These are phyloP conservation scores for Camelus bactrianus DNA, from an alignment of 2,113 vertebrate species.

Conservation along the genomic window DNA sequence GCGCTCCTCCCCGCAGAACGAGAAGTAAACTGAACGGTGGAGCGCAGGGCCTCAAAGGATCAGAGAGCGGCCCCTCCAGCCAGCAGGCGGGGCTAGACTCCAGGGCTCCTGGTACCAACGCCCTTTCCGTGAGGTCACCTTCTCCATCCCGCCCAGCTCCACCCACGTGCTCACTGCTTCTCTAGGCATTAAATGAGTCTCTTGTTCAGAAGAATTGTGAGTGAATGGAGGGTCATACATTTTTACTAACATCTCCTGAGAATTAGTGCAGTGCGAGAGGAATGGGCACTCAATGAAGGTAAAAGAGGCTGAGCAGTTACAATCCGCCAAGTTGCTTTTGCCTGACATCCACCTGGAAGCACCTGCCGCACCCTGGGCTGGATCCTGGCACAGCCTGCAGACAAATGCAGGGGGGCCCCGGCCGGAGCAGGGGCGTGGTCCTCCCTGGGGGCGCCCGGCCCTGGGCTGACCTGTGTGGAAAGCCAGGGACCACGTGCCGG, in stretches of 20 bases:
- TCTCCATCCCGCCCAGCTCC: accelerated
- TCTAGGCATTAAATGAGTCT: accelerated
- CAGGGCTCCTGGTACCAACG: not conserved
- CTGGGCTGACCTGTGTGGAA: accelerated
- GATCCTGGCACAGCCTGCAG: not conserved
- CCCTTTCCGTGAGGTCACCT: accelerated
- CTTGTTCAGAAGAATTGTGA: no score
- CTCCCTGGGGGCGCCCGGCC: accelerated
- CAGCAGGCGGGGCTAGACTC: accelerated
- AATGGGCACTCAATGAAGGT: accelerated
- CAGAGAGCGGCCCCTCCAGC: not conserved
- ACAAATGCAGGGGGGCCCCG: accelerated
- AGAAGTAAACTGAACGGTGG: not conserved
- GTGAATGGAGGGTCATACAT: accelerated
- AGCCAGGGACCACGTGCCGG: not conserved
- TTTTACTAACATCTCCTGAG: not conserved
- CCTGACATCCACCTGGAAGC: accelerated
- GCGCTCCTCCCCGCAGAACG: accelerated
- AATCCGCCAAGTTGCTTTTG: accelerated
- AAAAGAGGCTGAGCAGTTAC: accelerated
- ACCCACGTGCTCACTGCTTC: accelerated
- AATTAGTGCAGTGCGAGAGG: accelerated
- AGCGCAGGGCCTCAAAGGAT: no score
- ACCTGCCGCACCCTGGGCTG: accelerated
- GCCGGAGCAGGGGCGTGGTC: accelerated